A percentile compares a stretch with the other conserved stretches of the same genome.
Evolutionary conservation across 2,888 invertebrate genomes (phyloP).

Genomic region (Ditula angustiorana): DNA sequence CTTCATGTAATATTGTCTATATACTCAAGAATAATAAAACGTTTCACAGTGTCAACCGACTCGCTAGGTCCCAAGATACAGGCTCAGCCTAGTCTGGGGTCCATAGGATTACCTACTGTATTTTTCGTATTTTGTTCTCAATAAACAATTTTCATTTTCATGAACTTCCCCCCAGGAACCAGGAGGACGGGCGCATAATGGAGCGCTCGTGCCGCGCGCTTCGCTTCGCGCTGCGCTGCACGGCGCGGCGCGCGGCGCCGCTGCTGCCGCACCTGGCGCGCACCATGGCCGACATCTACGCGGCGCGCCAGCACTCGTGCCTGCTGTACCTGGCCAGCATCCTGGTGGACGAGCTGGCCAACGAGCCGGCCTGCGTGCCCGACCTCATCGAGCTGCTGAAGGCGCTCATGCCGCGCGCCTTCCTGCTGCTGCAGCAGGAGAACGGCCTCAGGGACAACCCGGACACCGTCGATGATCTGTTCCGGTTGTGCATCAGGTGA

Average conservation of each 20-base stretch:
- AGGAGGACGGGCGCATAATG: slow-evolving; percentile 92
- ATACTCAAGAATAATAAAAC: no score
- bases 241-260: slow-evolving; percentile 90
- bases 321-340: slow-evolving; percentile 96
- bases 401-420: slow-evolving; percentile 93
- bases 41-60: no score
- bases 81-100: no score
- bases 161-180: slow-evolving; percentile 60
- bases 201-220: slow-evolving; percentile 96
- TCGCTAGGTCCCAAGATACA: no score
- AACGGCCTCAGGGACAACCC: slow-evolving; percentile 96
- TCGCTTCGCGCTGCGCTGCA: slow-evolving; percentile 95
- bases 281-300: slow-evolving; percentile 84
- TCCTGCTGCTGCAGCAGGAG: slow-evolving; percentile 90
- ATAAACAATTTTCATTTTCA: no score
- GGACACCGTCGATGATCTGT: slow-evolving; percentile 99
- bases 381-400: slow-evolving; percentile 94
- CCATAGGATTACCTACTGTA: no score
- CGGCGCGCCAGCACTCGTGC: slow-evolving; percentile 93
- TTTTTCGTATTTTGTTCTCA: background rate
- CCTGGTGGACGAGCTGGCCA: slow-evolving; percentile 82
- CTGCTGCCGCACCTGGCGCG: slow-evolving; percentile 90
- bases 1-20: no score
- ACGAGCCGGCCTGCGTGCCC: slow-evolving; percentile 87
- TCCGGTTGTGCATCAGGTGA: slow-evolving; percentile 90